Percentiles rank a stretch among this genome's conserved stretches.
Conservation (phyloP, 1,140 invertebrate species). For the Lutraria rhynchaena region DNA sequence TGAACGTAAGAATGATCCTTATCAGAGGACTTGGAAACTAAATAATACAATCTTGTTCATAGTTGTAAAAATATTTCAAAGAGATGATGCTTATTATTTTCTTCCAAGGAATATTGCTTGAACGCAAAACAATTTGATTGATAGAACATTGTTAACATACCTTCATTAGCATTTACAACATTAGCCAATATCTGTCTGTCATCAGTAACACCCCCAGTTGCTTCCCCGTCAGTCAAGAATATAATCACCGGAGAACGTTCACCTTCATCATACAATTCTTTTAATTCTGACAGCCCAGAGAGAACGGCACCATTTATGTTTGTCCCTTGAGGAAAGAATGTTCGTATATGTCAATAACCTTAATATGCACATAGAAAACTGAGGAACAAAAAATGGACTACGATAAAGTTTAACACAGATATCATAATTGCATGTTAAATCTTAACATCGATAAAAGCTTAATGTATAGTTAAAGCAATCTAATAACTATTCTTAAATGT, state of each 20-base stretch:
- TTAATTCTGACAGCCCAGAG: background rate
- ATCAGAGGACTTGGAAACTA: background rate
- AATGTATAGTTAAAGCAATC: too few species aligned
- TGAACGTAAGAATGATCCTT: background rate
- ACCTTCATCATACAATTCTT: background rate
- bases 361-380: too few species aligned
- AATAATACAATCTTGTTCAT: background rate
- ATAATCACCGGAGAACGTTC: constrained; percentile 85
- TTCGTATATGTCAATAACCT: too few species aligned
- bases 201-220: constrained; percentile 86
- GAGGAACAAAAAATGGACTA: too few species aligned
- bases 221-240: constrained; percentile 90
- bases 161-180: constrained; percentile 67
- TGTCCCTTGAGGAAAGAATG: background rate
- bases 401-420: too few species aligned
- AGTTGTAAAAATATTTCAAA: background rate
- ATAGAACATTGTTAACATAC: background rate
- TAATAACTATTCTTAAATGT: too few species aligned
- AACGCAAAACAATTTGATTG: too few species aligned
- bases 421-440: too few species aligned
- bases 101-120: background rate
- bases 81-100: background rate
- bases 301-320: constrained; percentile 20
- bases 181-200: constrained; percentile 84
- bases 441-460: too few species aligned